Percentiles rank a stretch among this genome's conserved stretches.
These are phyloP conservation scores for Oreohelix idahoensis DNA, from an alignment of 1,140 invertebrate genomes.

Conservation along the genomic window DNA sequence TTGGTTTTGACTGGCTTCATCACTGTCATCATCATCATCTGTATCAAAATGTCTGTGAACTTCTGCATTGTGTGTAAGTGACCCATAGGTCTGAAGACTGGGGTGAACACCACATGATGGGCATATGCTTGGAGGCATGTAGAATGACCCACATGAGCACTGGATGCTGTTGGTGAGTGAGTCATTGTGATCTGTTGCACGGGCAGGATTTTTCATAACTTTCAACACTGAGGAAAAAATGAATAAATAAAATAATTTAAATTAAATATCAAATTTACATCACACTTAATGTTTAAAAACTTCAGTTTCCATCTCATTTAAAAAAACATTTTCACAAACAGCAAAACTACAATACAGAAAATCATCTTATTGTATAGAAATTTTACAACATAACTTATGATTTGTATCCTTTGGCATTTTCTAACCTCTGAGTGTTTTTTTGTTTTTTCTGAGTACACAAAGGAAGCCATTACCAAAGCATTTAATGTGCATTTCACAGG, in stretches of 20 bases:
- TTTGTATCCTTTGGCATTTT: too few relatives aligned
- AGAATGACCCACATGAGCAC: conserved; percentile 30
- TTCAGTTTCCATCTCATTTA: too few relatives aligned
- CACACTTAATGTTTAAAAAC: too few relatives aligned
- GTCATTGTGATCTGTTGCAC: neutral
- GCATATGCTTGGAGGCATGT: neutral
- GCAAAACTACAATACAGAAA: too few relatives aligned
- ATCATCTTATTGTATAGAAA: too few relatives aligned
- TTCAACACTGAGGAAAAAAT: conserved; percentile 5
- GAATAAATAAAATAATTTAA: neutral
- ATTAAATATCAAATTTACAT: too few relatives aligned
- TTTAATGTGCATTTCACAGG: too few relatives aligned
- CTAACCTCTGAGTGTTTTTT: too few relatives aligned
- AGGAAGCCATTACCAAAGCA: too few relatives aligned
- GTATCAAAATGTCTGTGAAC: conserved; percentile 16
- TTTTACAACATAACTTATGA: too few relatives aligned
- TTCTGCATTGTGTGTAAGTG: neutral
- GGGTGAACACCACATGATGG: neutral
- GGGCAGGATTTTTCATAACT: conserved; percentile 10
- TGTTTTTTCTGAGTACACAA: too few relatives aligned
- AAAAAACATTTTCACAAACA: too few relatives aligned
- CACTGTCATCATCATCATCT: conserved; percentile 14
- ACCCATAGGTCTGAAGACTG: neutral
- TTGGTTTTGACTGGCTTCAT: neutral
- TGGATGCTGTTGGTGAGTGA: neutral